Conservation (phyloP, 30 jellyfish, hydroid and myxozoan species). For the Hydra vulgaris region DNA sequence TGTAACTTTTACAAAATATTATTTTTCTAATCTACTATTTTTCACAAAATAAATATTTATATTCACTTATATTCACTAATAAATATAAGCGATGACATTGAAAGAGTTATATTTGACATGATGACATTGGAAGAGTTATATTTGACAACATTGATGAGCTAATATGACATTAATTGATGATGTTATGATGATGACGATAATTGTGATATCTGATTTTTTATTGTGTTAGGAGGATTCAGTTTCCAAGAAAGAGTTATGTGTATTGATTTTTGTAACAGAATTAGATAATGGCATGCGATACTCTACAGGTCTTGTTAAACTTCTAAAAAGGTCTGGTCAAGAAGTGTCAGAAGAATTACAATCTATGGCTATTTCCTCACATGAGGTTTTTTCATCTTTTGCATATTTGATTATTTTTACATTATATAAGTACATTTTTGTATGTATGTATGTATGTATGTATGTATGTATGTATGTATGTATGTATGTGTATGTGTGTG, state of each 20-base stretch:
- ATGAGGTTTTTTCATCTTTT: conserved; percentile 30
- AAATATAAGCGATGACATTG: too few species aligned
- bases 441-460: not conserved
- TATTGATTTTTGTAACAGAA: conserved; percentile 35
- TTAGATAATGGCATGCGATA: conserved; percentile 42
- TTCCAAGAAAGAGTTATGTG: conserved; percentile 8
- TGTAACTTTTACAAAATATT: too few species aligned
- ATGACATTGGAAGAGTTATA: too few species aligned
- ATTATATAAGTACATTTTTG: not conserved
- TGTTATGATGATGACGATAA: too few species aligned
- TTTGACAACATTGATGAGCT: too few species aligned
- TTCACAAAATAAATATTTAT: too few species aligned
- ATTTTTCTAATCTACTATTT: too few species aligned
- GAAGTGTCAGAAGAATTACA: conserved; percentile 42
- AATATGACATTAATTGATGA: too few species aligned
- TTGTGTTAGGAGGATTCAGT: conserved; percentile 11
- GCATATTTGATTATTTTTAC: not conserved
- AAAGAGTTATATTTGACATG: too few species aligned
- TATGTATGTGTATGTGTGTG: too few species aligned
- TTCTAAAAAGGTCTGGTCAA: conserved; percentile 68
- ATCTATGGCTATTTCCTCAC: conserved; percentile 40
- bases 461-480: not conserved
- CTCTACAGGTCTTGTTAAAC: conserved; percentile 59
- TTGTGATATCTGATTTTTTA: too few species aligned
- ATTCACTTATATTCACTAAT: too few species aligned